Percentiles rank a stretch among this genome's conserved stretches.
phyloP scores from a whole-genome alignment of 2,113 vertebrate genomes.

The Gavialis gangeticus region DNA sequence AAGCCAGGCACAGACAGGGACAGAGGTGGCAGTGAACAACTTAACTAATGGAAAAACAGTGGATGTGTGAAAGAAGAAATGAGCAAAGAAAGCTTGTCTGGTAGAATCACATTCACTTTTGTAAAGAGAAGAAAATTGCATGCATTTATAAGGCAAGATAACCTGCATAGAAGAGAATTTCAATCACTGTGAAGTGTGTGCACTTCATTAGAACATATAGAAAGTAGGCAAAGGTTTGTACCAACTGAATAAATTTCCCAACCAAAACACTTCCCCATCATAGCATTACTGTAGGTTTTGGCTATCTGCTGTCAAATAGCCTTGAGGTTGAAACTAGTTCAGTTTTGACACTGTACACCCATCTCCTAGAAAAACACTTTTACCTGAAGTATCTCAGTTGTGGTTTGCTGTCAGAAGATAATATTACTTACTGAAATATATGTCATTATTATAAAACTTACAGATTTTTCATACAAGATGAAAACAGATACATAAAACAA shows the following conservation, averaged over 20 bases:
- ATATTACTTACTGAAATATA: neutral
- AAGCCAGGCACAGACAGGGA: no score
- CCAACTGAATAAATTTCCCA: neutral
- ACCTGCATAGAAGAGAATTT: neutral
- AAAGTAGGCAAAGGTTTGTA: neutral
- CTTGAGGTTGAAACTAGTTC: neutral
- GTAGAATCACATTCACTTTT: no score
- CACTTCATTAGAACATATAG: neutral
- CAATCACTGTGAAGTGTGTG: neutral
- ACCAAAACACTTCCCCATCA: neutral
- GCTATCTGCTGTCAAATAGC: neutral
- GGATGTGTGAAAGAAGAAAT: no score
- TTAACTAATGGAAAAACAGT: no score
- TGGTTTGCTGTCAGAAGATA: no score
- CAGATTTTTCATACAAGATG: neutral
- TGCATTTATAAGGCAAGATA: neutral
- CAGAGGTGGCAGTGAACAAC: no score
- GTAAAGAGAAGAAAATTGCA: no score
- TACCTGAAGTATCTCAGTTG: no score
- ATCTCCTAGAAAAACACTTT: no score
- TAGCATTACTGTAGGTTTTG: neutral
- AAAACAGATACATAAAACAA: neutral
- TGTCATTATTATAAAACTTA: conserved; percentile 1
- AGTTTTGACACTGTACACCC: no score
- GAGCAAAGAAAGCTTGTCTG: no score